phyloP scores from a whole-genome alignment of 1,140 invertebrate genomes.

The Heliconius eleuchia region DNA sequence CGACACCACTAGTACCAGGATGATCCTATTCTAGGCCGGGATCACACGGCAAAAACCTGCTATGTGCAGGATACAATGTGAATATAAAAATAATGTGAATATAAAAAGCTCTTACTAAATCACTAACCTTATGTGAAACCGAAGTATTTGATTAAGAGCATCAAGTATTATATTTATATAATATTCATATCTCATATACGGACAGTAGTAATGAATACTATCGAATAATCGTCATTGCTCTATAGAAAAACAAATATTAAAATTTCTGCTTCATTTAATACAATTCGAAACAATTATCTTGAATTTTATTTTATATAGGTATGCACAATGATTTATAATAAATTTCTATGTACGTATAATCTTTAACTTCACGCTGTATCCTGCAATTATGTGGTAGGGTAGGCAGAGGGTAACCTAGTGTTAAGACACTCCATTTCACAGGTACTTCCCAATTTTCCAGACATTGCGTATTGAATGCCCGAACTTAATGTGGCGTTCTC shows the following conservation, averaged over 20 bases:
- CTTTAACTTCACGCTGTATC: neutral
- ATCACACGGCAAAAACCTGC: too few species aligned
- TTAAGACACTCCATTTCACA: neutral
- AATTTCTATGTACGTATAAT: too few species aligned
- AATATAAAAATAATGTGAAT: too few species aligned
- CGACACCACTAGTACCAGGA: too few species aligned
- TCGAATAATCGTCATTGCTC: too few species aligned
- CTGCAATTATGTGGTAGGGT: neutral
- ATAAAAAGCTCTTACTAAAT: neutral
- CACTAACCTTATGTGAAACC: neutral
- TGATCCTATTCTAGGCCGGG: too few species aligned
- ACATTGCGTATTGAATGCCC: too few species aligned
- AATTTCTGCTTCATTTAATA: neutral
- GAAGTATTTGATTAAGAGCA: neutral
- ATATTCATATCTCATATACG: neutral
- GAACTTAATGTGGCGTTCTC: too few species aligned
- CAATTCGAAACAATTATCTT: neutral
- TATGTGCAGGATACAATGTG: too few species aligned
- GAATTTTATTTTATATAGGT: neutral
- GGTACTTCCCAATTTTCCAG: too few species aligned
- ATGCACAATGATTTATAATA: neutral
- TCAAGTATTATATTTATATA: neutral
- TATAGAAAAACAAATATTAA: neutral
- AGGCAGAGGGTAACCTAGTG: neutral
- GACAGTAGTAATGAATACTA: neutral